Percentiles rank a stretch among this genome's conserved stretches.
phyloP scores from a whole-genome alignment of 2,797 vertebrate genomes.

The Pantherophis alleghaniensis region DNA sequence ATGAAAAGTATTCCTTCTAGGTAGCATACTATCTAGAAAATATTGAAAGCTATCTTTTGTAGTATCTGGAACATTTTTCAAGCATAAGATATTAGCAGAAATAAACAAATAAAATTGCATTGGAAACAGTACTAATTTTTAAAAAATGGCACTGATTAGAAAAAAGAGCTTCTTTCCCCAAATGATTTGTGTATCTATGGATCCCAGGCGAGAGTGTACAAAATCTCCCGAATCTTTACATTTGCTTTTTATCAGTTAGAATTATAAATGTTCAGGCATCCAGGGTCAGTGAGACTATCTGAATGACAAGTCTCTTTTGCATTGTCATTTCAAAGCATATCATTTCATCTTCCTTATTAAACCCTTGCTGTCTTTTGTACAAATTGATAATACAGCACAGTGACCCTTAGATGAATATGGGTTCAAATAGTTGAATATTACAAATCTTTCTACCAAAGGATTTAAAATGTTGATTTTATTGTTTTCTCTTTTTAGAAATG shows the following conservation, averaged over 20 bases:
- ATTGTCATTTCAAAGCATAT: not conserved
- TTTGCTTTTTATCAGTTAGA: not conserved
- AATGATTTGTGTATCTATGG: not conserved
- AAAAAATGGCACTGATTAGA: conserved; percentile 30
- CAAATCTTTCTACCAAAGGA: conserved; percentile 1
- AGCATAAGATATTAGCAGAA: conserved; percentile 14
- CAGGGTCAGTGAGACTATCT: not conserved
- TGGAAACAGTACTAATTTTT: conserved; percentile 27
- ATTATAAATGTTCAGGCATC: not conserved
- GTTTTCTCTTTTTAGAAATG: conserved; percentile 36
- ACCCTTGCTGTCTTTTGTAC: not conserved
- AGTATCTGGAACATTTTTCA: conserved; percentile 13
- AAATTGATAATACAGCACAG: not conserved
- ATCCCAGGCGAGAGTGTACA: not conserved
- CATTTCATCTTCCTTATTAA: not conserved
- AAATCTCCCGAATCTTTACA: not conserved
- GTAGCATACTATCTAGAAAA: not conserved
- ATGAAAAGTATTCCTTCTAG: not conserved
- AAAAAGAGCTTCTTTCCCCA: not conserved
- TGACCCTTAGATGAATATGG: not conserved
- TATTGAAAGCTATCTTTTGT: not conserved
- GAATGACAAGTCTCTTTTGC: not conserved
- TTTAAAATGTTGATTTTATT: conserved; percentile 16
- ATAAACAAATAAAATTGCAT: conserved; percentile 44
- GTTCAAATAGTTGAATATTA: not conserved